Evolutionary conservation across 2,888 invertebrate species (phyloP), one percentile per base, ranked within the genome.

Genomic region (Heteromurus nitidus): DNA sequence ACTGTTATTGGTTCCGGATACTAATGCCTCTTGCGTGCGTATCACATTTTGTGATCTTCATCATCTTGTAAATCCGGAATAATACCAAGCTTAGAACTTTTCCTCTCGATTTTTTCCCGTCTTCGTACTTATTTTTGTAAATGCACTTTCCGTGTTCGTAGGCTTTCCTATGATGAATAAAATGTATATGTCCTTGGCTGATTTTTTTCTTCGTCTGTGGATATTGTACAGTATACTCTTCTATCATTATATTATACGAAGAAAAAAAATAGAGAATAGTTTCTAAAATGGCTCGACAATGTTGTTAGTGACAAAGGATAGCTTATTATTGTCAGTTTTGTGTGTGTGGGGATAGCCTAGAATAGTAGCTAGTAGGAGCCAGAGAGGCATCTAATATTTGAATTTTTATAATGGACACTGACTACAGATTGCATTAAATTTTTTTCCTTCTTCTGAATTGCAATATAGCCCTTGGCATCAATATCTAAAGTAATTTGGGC

Each of bases 381-480:
- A 26, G 18, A 67, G 26, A 24, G 26, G 16, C n/a, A n/a, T 67
- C 2, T 50, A 18, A 2, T 68, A 68, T 65, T n/a, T 64, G 13
- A 36, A 22, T n/a, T 24, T 24, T 24, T n/a, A 65, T 22, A 42
- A 42, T 7, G 47, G 36, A 20, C 64, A 62, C 24, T 24, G 47
- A 55, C 55, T 55, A 55, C 3, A n/a, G n/a, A 65, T 65, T 24
- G 22, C 44, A 44, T 26, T 62, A n/a, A 62, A 62, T 13, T 62
- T 62, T 62, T 28, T 60, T 47, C 44, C 65, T 68, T 68, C 20
- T 65, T 70, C 67, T 72, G 44, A 79, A 79, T 73, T 67, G 80
- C 80, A 73, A 80, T 73, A 68, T 73, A 80, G 67, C 80, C 80
- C 80, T 80, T 80, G 80, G 80, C 80, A 80, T 80, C 80, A 80